Conservation (phyloP, 2,888 invertebrate genomes). For the Pheosia tremula region DNA sequence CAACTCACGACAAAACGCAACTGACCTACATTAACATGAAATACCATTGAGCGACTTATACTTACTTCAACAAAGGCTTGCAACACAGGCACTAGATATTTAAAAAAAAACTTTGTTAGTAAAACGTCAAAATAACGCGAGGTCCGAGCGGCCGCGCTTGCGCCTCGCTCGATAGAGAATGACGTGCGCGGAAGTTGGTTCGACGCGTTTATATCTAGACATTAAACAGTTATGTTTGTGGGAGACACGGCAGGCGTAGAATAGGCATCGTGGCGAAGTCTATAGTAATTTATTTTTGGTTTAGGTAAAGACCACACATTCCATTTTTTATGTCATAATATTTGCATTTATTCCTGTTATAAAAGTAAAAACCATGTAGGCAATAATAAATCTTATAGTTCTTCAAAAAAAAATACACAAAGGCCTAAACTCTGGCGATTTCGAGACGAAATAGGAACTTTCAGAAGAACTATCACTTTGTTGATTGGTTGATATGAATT, state of each 20-base stretch:
- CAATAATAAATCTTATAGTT: too few relatives aligned
- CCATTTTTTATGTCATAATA: not conserved
- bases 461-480: too few relatives aligned
- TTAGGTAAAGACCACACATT: conserved; percentile 1
- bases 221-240: conserved; percentile 79
- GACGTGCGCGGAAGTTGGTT: conserved; percentile 77
- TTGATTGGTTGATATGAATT: too few relatives aligned
- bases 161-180: conserved; percentile 67
- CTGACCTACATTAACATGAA: conserved; percentile 58
- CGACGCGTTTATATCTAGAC: conserved; percentile 74
- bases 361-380: too few relatives aligned
- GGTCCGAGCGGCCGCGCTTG: conserved; percentile 62
- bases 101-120: conserved; percentile 43
- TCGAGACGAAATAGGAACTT: too few relatives aligned
- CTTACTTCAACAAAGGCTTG: conserved; percentile 58
- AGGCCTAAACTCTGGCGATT: too few relatives aligned
- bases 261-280: conserved; percentile 43
- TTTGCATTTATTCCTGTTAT: too few relatives aligned
- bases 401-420: too few relatives aligned
- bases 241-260: conserved; percentile 58
- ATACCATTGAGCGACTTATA: conserved; percentile 55
- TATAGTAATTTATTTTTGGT: conserved; percentile 10
- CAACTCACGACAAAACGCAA: conserved; percentile 48
- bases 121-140: conserved; percentile 59
- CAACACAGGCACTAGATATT: conserved; percentile 57